Evolutionary conservation across 1,140 invertebrate genomes (phyloP).

Genomic region (Drosophila insularis): DNA sequence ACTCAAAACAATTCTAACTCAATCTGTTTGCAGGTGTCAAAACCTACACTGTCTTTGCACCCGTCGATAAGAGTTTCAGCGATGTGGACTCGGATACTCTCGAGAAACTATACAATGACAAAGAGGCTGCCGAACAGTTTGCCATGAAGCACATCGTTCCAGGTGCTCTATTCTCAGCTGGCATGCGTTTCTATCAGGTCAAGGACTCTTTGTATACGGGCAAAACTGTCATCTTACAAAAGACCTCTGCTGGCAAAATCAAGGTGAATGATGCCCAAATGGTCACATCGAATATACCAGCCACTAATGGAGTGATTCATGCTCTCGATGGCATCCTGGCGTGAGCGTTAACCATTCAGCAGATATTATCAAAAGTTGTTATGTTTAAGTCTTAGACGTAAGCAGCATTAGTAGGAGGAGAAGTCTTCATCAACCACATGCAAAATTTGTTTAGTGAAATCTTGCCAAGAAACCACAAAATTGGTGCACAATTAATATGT

Average conservation of each 20-base stretch:
- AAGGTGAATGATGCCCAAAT: conserved; percentile 91
- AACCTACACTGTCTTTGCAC: conserved; percentile 93
- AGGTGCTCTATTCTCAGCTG: conserved; percentile 90
- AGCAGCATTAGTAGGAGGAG: conserved; percentile 31
- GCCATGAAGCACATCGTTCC: conserved; percentile 90
- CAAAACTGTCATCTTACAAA: conserved; percentile 88
- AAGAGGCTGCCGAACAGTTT: conserved; percentile 87
- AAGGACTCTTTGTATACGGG: conserved; percentile 88
- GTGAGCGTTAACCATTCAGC: conserved; percentile 48
- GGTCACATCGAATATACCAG: conserved; percentile 91
- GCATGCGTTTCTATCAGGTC: conserved; percentile 93
- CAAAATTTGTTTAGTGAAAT: conserved; percentile 70
- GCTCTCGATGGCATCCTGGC: conserved; percentile 89
- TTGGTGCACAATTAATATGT: conserved; percentile 44
- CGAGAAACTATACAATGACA: conserved; percentile 84
- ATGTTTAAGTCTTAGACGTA: conserved; percentile 46
- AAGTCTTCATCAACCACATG: conserved; percentile 51
- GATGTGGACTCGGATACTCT: conserved; percentile 86
- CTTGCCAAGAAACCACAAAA: conserved; percentile 66
- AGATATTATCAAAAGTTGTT: conserved; percentile 42
- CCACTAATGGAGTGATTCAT: conserved; percentile 94
- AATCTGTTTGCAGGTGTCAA: conserved; percentile 85
- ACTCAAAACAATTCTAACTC: neutral
- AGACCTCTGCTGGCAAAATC: conserved; percentile 89
- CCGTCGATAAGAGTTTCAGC: conserved; percentile 90